Evolutionary conservation across 2,888 invertebrate species (phyloP).

Genomic region (Drosophila tripunctata): DNA sequence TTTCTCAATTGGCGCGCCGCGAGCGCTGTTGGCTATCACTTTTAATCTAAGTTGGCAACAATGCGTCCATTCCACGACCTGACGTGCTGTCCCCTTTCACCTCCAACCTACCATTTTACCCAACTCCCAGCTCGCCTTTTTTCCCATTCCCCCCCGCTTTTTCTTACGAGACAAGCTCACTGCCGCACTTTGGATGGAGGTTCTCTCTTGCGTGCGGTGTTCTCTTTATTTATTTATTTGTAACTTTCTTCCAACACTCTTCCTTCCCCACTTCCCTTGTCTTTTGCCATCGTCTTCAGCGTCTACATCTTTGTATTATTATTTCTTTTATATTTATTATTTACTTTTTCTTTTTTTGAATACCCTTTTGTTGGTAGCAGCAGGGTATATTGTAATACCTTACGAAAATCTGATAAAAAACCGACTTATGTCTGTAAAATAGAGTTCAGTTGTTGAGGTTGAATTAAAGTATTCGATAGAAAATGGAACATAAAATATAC

Average conservation of each 20-base stretch:
- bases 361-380: background rate
- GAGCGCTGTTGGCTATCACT: conserved; percentile 63
- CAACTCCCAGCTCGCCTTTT: too few species aligned
- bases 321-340: background rate
- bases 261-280: background rate
- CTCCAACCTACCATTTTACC: background rate
- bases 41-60: conserved; percentile 72
- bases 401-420: too few species aligned
- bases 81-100: background rate
- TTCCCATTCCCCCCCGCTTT: too few species aligned
- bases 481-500: too few species aligned
- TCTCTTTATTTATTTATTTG: conserved; percentile 46
- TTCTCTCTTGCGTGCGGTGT: conserved; percentile 34
- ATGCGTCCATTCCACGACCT: conserved; percentile 36
- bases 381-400: too few species aligned
- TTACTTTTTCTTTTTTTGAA: background rate
- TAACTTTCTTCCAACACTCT: conserved; percentile 14
- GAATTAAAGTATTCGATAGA: too few species aligned
- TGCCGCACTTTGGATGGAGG: conserved; percentile 15
- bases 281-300: background rate
- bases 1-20: conserved; percentile 65
- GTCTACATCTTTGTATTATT: conserved; percentile 3
- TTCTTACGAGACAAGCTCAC: too few species aligned
- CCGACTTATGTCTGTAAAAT: too few species aligned
- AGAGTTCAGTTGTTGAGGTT: too few species aligned